Base-by-base conservation (phyloP, 2,888 invertebrate species). In the Ormyrus pomaceus region DNA sequence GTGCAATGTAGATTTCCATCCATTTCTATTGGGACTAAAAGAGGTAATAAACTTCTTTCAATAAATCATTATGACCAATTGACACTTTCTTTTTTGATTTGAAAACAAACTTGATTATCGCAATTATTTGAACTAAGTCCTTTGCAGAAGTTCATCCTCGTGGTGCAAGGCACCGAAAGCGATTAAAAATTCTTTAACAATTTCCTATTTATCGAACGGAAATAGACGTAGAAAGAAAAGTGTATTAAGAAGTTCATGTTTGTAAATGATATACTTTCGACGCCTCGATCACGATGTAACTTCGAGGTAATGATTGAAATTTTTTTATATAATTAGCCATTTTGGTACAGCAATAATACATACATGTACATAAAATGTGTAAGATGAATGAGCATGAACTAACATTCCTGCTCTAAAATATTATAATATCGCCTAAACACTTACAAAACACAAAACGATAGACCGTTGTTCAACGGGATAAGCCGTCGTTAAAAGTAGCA, bases 321-420 rank as follows among this genome's bases (percentile, higher is more conserved):
- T 46, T 83, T 86, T 69, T 77, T 84, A 85, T 86, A 85, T 85
- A 85, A 86, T 86, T 87, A 83, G 82, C 86, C 83, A 86, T 85
- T 85, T 87, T 84, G 84, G 83, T 87, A 87, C 85, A 87, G 84
- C 85, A 85, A 86, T 80, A 80, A 81, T 85, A 87, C 87, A 86
- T 85, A 84, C 85, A 87, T 83, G 83, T 86, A 87, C 85, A 87
- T 86, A 83, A 81, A 69, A 84, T 83, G 83, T 84, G 76, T 84
- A 85, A 85, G 82, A 80, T 82, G 51, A 82, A 82, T 59, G 77
- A 83, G 79, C 80, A 78, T 55, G 80, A 82, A 80, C 70, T 46
- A 79, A 80, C 78, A 80, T 79, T 77, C 77, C 82, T 82, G 77
- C 83, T 75, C 75, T 10, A 72, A 75, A 79, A 79, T 71, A 80